Conservation (phyloP, 1,140 invertebrate genomes). For the Macrostomum lignano region DNA sequence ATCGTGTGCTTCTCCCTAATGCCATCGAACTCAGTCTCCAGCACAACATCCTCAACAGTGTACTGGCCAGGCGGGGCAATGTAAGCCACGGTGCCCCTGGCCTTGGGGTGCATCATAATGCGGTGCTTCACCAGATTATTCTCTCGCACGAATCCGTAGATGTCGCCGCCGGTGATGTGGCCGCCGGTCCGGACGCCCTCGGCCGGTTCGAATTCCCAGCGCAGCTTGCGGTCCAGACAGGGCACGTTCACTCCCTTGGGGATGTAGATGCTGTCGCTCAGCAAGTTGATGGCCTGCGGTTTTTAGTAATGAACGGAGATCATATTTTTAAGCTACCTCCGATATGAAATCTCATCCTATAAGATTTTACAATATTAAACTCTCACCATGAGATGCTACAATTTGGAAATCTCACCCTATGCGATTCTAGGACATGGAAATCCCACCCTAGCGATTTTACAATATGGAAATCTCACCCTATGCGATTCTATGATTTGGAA, state of each 20-base stretch:
- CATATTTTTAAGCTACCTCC: too few species aligned
- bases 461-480: too few species aligned
- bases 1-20: conserved; percentile 55
- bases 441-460: too few species aligned
- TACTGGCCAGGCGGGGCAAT: conserved; percentile 79
- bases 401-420: too few species aligned
- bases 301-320: too few species aligned
- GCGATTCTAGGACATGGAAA: too few species aligned
- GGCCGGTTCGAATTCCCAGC: conserved; percentile 70
- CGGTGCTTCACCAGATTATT: conserved; percentile 88
- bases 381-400: too few species aligned
- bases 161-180: conserved; percentile 86
- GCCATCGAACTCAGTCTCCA: conserved; percentile 94
- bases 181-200: conserved; percentile 53
- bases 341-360: too few species aligned
- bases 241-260: conserved; percentile 53
- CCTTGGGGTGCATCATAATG: conserved; percentile 65
- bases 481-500: too few species aligned
- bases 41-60: conserved; percentile 59
- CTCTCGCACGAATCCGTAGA: conserved; percentile 79
- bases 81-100: conserved; percentile 77
- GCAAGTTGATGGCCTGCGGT: conserved; percentile 70
- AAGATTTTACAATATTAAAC: too few species aligned
- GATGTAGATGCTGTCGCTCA: conserved; percentile 87
- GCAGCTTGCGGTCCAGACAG: background rate